Base-by-base conservation (phyloP, 2,797 vertebrate species). In the Scomberomorus guttatus region DNA sequence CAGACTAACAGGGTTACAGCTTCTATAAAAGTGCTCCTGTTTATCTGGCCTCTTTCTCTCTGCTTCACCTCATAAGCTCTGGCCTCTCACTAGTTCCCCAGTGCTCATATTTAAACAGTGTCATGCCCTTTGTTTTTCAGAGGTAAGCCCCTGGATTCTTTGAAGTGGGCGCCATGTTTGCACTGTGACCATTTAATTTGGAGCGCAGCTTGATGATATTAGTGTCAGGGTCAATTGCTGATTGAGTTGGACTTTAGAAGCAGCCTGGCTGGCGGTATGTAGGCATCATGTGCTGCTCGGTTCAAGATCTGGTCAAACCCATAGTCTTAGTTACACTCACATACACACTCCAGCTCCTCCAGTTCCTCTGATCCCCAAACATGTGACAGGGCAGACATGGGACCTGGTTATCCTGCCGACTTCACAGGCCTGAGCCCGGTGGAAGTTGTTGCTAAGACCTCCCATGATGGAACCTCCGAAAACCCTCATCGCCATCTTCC, bases 321-420 rank as follows among this genome's bases (percentile, higher is more conserved):
- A 91, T 92, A 79, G 85, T 90, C 87, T 90, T 87, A 80, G 80
- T 91, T 90, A 90, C 89, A 84, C 77, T 66, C 78, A 61, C 75
- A 72, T 75, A 85, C 85, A 85, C 86, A 83, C 82, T 61, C 46
- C 71, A 75, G 82, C 77, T 84, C 73, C 88, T 85, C 66, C 65
- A 7, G 76, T 55, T 79, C 52, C 81, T 86, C 87, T 94, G 90
- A 94, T 92, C 92, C 92, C 80, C 6, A n/a, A 90, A 63, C 93
- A 94, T 94, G 94, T 94, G 94, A 95, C 87, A 51, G 13, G 52
- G 69, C 84, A 92, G 84, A 90, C 92, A 92, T 88, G 85, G 88
- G 91, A 94, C 90, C 76, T 54, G 68, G 80, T 90, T 83, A 90
- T 83, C 76, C 87, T 61, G 69, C 79, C 15, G 58, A 82, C 85